Conservation (phyloP, 2,888 invertebrate genomes). For the Oxystoma pomonae region DNA sequence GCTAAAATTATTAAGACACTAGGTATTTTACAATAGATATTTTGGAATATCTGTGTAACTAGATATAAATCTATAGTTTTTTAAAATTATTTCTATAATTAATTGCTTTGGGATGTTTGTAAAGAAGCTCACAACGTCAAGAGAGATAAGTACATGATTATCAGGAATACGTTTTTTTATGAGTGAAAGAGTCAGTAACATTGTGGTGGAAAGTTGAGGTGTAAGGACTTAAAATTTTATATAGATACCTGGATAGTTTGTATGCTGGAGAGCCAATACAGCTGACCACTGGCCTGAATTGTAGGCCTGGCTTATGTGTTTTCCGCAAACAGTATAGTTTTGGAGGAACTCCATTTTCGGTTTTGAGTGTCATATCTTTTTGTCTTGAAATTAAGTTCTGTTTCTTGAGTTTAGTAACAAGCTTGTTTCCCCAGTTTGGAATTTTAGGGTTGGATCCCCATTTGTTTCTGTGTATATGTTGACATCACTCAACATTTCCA, state of each 20-base stretch:
- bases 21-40: too few species aligned
- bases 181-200: not conserved
- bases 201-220: not conserved
- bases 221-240: not conserved
- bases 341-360: too few species aligned
- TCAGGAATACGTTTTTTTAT: not conserved
- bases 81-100: not conserved
- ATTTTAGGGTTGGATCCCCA: too few species aligned
- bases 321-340: not conserved
- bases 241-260: not conserved
- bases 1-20: too few species aligned
- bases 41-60: not conserved
- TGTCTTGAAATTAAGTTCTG: too few species aligned
- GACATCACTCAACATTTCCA: too few species aligned
- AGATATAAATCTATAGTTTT: not conserved
- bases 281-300: not conserved
- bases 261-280: not conserved
- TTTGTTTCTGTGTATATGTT: too few species aligned
- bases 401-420: too few species aligned
- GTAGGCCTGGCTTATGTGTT: not conserved
- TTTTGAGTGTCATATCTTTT: too few species aligned
- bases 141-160: not conserved
- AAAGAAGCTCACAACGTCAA: not conserved
- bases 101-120: not conserved
- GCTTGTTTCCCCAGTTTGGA: too few species aligned